Evolutionary conservation across 2,797 vertebrate genomes (phyloP).

Genomic region (Heliangelus exortis): DNA sequence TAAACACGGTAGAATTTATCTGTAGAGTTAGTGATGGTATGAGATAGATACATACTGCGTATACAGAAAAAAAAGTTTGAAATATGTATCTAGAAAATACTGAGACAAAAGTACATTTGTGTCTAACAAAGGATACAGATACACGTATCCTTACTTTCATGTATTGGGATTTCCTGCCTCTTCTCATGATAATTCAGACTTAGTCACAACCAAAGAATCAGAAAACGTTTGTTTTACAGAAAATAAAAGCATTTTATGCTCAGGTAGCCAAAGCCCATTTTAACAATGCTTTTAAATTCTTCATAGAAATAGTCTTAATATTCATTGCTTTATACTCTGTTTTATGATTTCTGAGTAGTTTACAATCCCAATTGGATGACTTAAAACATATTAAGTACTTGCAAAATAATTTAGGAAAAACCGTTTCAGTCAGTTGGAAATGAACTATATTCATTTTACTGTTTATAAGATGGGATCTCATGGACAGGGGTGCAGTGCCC

Average conservation of each 20-base stretch:
- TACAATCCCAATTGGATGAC: background rate
- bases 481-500: too few relatives aligned
- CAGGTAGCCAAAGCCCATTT: background rate
- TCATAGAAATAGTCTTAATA: background rate
- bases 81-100: background rate
- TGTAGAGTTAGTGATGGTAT: background rate
- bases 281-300: background rate
- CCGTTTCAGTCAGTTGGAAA: background rate
- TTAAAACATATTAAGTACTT: background rate
- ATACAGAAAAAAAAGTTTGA: background rate
- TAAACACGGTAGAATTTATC: constrained; percentile 19
- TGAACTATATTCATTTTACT: background rate
- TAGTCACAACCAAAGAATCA: background rate
- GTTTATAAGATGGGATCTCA: background rate
- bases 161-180: background rate
- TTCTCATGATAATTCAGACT: background rate
- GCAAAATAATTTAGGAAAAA: background rate
- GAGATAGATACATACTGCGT: background rate
- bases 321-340: background rate
- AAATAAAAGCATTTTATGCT: background rate
- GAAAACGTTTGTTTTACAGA: background rate
- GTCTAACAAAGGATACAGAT: too few relatives aligned
- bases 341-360: background rate
- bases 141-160: background rate
- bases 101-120: background rate